phyloP scores from a whole-genome alignment of 2,113 vertebrate species.

The Paramisgurnus dabryanus region DNA sequence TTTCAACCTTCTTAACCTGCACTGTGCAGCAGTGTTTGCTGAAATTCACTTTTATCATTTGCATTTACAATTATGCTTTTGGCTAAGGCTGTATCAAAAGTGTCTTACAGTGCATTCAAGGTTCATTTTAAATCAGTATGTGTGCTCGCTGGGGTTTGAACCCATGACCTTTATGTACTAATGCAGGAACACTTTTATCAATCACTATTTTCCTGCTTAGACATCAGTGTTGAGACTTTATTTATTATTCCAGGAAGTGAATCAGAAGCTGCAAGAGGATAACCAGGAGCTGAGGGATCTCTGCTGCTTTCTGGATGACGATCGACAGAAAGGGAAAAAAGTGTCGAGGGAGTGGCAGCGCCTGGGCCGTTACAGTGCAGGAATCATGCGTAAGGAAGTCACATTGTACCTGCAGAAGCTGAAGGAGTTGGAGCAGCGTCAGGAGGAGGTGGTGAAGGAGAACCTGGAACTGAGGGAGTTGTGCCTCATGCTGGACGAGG shows the following conservation, averaged over 20 bases:
- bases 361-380: slow-evolving; percentile 88
- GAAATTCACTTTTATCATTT: not conserved
- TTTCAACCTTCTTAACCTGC: too few species aligned
- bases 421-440: slow-evolving; percentile 89
- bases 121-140: too few species aligned
- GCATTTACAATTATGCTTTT: too few species aligned
- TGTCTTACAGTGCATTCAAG: too few species aligned
- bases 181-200: not conserved
- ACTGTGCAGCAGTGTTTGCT: not conserved
- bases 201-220: slow-evolving; percentile 3
- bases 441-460: slow-evolving; percentile 90
- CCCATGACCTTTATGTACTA: too few species aligned
- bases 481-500: slow-evolving; percentile 92
- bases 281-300: slow-evolving; percentile 96
- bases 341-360: slow-evolving; percentile 96
- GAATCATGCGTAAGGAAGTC: slow-evolving; percentile 93
- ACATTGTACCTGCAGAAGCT: slow-evolving; percentile 91
- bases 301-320: slow-evolving; percentile 96
- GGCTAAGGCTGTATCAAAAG: too few species aligned
- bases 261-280: slow-evolving; percentile 97
- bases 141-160: too few species aligned
- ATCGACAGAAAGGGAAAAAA: slow-evolving; percentile 94
- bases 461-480: slow-evolving; percentile 94
- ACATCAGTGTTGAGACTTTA: slow-evolving; percentile 33
- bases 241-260: slow-evolving; percentile 84